Conservation (phyloP, 1,140 invertebrate genomes). For the Lasaia peninsularis region DNA sequence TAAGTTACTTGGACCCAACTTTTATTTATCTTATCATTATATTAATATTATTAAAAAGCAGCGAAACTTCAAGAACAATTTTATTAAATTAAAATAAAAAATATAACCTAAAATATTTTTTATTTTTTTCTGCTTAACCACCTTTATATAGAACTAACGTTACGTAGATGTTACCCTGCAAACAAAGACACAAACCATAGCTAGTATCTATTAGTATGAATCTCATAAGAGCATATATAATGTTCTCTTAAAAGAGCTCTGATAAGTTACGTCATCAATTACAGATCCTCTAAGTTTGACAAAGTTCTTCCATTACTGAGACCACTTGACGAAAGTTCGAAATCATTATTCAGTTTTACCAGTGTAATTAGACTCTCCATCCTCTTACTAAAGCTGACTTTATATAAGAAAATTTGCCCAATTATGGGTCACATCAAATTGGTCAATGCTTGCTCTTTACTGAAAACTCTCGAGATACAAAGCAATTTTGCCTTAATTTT, state of each 20-base stretch:
- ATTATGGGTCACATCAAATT: not conserved
- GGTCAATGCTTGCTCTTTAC: not conserved
- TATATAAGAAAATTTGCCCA: not conserved
- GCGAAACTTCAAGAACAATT: too few species aligned
- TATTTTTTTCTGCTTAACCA: too few species aligned
- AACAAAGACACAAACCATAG: too few species aligned
- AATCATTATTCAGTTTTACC: not conserved
- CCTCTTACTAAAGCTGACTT: not conserved
- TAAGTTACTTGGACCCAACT: too few species aligned
- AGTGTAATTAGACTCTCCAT: slow-evolving; percentile 1
- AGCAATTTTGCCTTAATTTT: not conserved
- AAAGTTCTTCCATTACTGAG: slow-evolving; percentile 7
- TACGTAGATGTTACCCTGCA: too few species aligned
- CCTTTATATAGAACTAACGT: too few species aligned
- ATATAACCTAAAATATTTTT: too few species aligned
- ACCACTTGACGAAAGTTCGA: not conserved
- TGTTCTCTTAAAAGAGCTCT: not conserved
- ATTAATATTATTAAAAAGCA: too few species aligned
- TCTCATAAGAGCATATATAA: too few species aligned
- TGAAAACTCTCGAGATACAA: not conserved
- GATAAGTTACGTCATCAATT: not conserved
- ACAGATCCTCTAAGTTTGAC: slow-evolving; percentile 2
- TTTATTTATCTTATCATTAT: too few species aligned
- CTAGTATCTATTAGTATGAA: too few species aligned
- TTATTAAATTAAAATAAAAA: too few species aligned